These are phyloP conservation scores for Actinia equina DNA, from an alignment of 64 coral and sea anemone species.

Conservation along the genomic window DNA sequence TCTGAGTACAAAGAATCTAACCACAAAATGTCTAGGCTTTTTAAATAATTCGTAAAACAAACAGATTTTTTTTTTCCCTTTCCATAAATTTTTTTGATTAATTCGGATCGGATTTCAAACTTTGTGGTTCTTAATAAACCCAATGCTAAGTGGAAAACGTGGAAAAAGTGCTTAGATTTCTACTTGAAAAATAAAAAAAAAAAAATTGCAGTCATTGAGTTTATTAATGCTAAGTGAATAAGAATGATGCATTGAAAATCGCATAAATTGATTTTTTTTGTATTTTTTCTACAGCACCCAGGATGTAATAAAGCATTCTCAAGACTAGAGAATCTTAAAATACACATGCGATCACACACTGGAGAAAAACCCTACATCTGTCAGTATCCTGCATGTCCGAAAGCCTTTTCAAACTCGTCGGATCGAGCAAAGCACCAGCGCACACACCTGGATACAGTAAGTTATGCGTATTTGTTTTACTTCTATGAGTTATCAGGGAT, in stretches of 20 bases:
- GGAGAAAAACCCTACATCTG: constrained; percentile 97
- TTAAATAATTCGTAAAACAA: background rate
- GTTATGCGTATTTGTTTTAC: background rate
- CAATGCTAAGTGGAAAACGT: background rate
- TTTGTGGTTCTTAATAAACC: background rate
- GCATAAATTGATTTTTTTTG: background rate
- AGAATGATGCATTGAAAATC: background rate
- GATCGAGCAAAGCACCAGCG: constrained; percentile 98
- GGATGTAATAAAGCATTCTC: constrained; percentile 99
- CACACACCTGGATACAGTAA: constrained; percentile 94
- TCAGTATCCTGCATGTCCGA: constrained; percentile 81
- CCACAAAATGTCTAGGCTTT: too few relatives aligned
- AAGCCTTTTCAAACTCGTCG: constrained; percentile 96
- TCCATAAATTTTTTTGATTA: background rate
- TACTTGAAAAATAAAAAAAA: background rate
- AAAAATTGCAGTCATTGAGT: background rate
- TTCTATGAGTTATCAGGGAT: too few relatives aligned
- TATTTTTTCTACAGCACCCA: constrained; percentile 56
- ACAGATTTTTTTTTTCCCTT: background rate
- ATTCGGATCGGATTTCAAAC: background rate
- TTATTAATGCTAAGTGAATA: background rate
- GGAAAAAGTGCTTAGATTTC: background rate
- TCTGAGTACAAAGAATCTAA: background rate
- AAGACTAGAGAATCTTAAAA: constrained; percentile 96
- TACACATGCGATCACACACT: constrained; percentile 96